Base-by-base conservation (phyloP, 2,888 invertebrate species). In the Meloe dianella region DNA sequence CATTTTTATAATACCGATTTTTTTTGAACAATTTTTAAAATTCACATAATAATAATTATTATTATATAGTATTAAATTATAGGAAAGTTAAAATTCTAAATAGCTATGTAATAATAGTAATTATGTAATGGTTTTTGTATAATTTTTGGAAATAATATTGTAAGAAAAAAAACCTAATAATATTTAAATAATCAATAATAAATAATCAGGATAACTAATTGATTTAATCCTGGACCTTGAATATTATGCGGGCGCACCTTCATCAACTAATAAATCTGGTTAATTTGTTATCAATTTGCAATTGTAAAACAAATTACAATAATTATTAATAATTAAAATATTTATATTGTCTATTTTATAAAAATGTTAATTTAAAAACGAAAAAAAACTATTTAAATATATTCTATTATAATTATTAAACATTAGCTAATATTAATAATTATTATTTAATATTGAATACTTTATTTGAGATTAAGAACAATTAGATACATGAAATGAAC, bases 251-350 rank as follows among this genome's bases (percentile, higher is more conserved):
- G 47, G 20, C 47, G 20, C 47, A 12, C 47, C 47, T 47, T 47
- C 20, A 20, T 47, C 47, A 47, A 20, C 20, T 20, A 20, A 20
- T 22, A 47, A 20, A 47, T 47, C 47, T 9, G 20, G 9, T 47
- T 47, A 47, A 20, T 47, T 22, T 47, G 10, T 47, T 20, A 47
- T 47, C 17, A 41, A 17, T n/a, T 41, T 41, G 41, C n/a, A 17
- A 41, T 47, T 47, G n/a, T 47, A 20, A 47, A 47, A 47, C 20
- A 47, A 47, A 47, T 47, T 47, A 47, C 10, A 47, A 47, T 47
- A 47, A 47, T 47, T 10, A 47, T 22, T 2, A 20, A 47, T 10
- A 17, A 47, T 47, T 20, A 47, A 47, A 47, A 47, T 47, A 47
- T 47, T 47, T 47, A 47, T 7, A 20, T 9, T n/a, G 17, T 17